These are phyloP conservation scores for Andinoacara biseriatus DNA, from an alignment of 2,113 vertebrate genomes.

Conservation along the genomic window DNA sequence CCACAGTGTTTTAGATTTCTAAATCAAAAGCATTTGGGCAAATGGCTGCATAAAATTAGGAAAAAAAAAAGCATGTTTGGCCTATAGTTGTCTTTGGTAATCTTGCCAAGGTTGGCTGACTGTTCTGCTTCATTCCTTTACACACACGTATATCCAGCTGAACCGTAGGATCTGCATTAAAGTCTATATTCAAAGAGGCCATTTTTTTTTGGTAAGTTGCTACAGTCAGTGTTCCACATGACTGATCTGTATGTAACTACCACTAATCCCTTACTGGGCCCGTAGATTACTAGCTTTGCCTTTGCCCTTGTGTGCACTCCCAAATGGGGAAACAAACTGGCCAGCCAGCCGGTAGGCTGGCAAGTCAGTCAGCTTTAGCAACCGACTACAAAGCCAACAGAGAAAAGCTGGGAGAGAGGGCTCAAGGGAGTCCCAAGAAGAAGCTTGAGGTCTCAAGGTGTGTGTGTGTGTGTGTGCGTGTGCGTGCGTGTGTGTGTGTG, in stretches of 20 bases:
- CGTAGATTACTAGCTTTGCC: constrained; percentile 55
- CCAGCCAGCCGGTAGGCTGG: constrained; percentile 3
- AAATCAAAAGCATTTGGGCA: no score
- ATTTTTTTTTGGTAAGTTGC: neutral
- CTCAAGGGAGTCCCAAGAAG: constrained; percentile 18
- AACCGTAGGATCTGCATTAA: constrained; percentile 20
- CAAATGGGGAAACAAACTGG: constrained; percentile 11
- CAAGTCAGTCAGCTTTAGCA: constrained; percentile 19
- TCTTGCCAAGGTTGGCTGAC: neutral
- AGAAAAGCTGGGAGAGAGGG: constrained; percentile 2
- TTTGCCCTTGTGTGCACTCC: constrained; percentile 47
- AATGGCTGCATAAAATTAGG: neutral
- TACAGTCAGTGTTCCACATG: constrained; percentile 55
- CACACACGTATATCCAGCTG: neutral
- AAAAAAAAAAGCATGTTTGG: constrained; percentile 5
- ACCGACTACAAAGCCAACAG: neutral
- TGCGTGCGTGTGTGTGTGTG: neutral
- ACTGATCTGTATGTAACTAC: constrained; percentile 56
- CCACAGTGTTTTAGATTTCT: no score
- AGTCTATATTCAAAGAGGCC: constrained; percentile 23
- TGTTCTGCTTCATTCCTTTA: neutral
- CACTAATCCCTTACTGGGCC: constrained; percentile 54
- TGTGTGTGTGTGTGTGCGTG: neutral
- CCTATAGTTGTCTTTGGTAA: neutral
- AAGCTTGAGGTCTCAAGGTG: neutral